Conservation (phyloP, 2,888 invertebrate species). For the Rotaria macrura region DNA sequence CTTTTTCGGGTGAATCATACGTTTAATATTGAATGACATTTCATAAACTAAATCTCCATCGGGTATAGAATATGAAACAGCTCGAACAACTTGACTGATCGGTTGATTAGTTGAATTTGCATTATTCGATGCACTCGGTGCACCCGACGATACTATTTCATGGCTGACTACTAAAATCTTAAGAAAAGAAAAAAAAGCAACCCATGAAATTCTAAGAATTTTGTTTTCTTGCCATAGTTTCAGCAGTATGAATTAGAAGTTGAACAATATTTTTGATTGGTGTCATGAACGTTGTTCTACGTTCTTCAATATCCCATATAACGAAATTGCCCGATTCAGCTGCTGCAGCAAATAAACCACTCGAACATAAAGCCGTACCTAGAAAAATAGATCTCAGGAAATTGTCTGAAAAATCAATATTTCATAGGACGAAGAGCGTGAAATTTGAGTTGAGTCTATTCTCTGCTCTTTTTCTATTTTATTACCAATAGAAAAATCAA, state of each 20-base stretch:
- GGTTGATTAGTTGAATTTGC: not conserved
- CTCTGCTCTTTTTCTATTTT: too few species aligned
- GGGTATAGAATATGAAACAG: constrained; percentile 45
- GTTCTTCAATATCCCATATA: constrained; percentile 60
- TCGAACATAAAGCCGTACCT: constrained; percentile 68
- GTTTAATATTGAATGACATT: constrained; percentile 68
- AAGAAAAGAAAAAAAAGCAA: not conserved
- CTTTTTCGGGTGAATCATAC: constrained; percentile 59
- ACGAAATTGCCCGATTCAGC: constrained; percentile 74
- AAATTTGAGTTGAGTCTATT: too few species aligned
- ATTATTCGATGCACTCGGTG: not conserved
- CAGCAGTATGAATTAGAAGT: not conserved
- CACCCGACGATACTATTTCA: not conserved
- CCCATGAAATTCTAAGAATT: not conserved
- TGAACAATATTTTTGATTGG: not conserved
- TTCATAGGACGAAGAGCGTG: too few species aligned
- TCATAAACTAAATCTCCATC: constrained; percentile 68
- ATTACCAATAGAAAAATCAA: too few species aligned
- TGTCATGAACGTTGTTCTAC: constrained; percentile 20
- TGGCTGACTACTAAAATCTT: not conserved
- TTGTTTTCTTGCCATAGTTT: not conserved
- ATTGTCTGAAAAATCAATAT: too few species aligned
- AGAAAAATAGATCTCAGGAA: not conserved
- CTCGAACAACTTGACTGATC: not conserved
- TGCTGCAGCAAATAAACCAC: constrained; percentile 71